Base-by-base conservation (phyloP, 92 coral and sea anemone genomes). In the Palythoa heliodiscus region DNA sequence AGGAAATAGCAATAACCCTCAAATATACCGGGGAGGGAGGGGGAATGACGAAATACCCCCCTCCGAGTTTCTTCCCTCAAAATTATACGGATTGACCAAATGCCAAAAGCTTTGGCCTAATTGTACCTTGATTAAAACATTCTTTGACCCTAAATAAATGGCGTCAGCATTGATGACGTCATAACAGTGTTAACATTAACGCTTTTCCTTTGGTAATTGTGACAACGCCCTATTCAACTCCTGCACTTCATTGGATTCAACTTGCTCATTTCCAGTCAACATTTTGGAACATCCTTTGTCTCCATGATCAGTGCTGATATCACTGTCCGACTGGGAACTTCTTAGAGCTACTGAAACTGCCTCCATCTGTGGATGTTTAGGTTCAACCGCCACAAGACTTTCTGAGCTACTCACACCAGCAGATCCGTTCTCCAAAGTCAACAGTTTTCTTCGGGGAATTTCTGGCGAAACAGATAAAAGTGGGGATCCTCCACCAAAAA, bases 141-240 rank as follows among this genome's bases (percentile, higher is more conserved):
- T 16, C 4, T 55, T 13, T 3, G 69, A 0, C 1, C 35, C 35
- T 29, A 29, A 29, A 1, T 29, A 29, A 1, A 29, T 29, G 35
- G 1, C 35, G 35, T 29, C 35, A 29, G 35, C 35, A 29, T 29
- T 29, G 35, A 29, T 29, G 35, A 29, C 35, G 35, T 29, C 35
- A 11, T 25, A 29, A 5, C 17, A 11, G 2, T 48, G 70, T 19
- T 22, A 61, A 52, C 20, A 4, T 53, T 50, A 23, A 48, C 47
- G 22, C 24, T 67, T 80, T 47, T 80, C 84, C 66, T 80, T 67
- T 64, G 95, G 86, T 39, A 92, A 69, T 66, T 93, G 93, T 17
- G 93, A 82, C 57, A 93, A 72, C 40, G 97, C 87, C 48, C 95
- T 89, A 25, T 87, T 90, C 80, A 93, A 85, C 43, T 89, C 83